Percentiles rank a stretch among this genome's conserved stretches.
Evolutionary conservation across 2,888 invertebrate species (phyloP).

Genomic region (Artemia sp.): DNA sequence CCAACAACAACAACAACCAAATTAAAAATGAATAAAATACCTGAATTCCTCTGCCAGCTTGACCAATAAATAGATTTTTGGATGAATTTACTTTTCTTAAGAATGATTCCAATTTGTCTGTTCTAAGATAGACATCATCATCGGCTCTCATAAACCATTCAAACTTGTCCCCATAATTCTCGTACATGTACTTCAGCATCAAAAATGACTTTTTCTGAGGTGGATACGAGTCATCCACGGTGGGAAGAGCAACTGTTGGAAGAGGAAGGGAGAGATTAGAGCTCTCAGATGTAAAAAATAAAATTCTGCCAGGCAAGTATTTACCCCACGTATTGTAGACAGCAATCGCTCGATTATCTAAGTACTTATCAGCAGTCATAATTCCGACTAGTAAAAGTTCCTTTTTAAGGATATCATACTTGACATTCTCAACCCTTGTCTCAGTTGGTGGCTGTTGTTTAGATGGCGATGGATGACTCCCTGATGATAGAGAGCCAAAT

Average conservation of each 20-base stretch:
- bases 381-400: conserved; percentile 68
- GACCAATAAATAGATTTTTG: conserved; percentile 66
- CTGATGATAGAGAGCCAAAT: neutral
- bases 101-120: conserved; percentile 60
- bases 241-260: conserved; percentile 62
- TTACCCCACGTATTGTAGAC: conserved; percentile 88
- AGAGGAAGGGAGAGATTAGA: conserved; percentile 32
- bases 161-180: conserved; percentile 64
- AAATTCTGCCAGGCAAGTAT: conserved; percentile 68
- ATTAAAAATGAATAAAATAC: conserved; percentile 38
- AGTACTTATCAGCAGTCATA: conserved; percentile 88
- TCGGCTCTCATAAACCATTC: conserved; percentile 97
- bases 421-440: conserved; percentile 5
- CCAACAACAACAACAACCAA: conserved; percentile 3
- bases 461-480: conserved; percentile 7
- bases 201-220: conserved; percentile 96
- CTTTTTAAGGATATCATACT: neutral
- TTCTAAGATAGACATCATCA: conserved; percentile 88
- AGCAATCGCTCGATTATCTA: conserved; percentile 69
- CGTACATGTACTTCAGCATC: conserved; percentile 69
- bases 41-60: conserved; percentile 46
- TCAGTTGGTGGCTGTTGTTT: conserved; percentile 7
- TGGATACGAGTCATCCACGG: conserved; percentile 94
- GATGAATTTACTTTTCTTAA: conserved; percentile 72
- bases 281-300: conserved; percentile 54